Base-by-base conservation (phyloP, 2,888 invertebrate genomes). In the Andrena hattorfiana region DNA sequence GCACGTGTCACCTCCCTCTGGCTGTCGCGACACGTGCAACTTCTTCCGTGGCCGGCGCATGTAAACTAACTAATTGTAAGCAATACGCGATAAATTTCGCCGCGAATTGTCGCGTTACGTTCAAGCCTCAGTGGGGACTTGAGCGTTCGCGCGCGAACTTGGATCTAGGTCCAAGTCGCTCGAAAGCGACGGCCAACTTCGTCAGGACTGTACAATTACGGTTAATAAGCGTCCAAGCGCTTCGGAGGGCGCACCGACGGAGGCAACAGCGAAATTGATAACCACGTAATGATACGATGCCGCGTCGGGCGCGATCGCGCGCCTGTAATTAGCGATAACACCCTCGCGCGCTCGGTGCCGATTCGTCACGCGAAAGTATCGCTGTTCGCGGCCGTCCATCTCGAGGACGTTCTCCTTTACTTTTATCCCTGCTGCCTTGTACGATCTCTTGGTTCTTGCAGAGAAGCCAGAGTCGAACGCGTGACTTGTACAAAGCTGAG, bases 1-100 rank as follows among this genome's bases (percentile, higher is more conserved):
- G 82, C 87, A 87, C 87, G 84, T 86, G 87, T 86, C 86, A 83
- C 77, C 20, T 67, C 66, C 30, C 54, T 13, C 26, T 30, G 48
- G 26, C 74, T 4, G 64, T 60, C 75, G 82, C 48, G 59, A 79
- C 87, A 79, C 86, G 87, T 80, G 85, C 77, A 66, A 85, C 59
- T 79, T 86, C 81, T 85, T 80, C 66, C 66, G 51, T 48, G 74
- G 67, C 74, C 68, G 83, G 60, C 63, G 83, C 75, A 81, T 85
- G 76, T 83, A 81, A 83, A 86, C 81, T 71, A 86, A 77, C 75
- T 83, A 42, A 42, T 42, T 42, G 42, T 42, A 85, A 54, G 76
- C 51, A 79, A 77, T 83, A 63, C 26, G 63, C 75, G 49, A 87
- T 87, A 87, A 86, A 87, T 87, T 79, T 68, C 32, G 23, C 30